Evolutionary conservation across 1,140 invertebrate species (phyloP), one percentile per base, ranked within the genome.

Genomic region (Drosophila pruinosa): DNA sequence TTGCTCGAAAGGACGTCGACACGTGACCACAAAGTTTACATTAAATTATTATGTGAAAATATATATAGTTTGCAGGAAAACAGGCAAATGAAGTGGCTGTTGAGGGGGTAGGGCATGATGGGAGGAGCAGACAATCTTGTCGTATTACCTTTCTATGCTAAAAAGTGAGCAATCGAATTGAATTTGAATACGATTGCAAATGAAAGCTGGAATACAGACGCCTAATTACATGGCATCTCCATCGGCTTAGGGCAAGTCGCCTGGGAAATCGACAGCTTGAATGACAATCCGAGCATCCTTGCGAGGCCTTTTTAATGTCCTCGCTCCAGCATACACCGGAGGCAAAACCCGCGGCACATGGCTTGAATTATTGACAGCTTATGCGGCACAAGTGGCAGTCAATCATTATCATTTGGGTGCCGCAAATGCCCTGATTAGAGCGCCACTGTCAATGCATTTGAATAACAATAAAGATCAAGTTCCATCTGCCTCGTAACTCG

Each of bases 381-480:
- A 75, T 56, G 65, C 24, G 43, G 26, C 57, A 38, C 54, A 70
- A 57, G 45, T 64, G 71, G 41, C 77, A 86, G 82, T 86, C 81
- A 86, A 88, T 86, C 81, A 86, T 86, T 86, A 88, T 81, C 69
- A 63, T 72, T 71, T 52, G 52, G 50, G 61, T 34, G 48, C 57
- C 36, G 47, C 19, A 48, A 64, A 65, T 59, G 31, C 48, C 59
- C 75, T 63, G 50, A 64, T 57, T 43, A 69, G 19, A 28, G 24
- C 43, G 58, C 56, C 58, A 41, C 76, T 74, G 68, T 70, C 74
- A 74, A 76, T 34, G 64, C 72, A 88, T 88, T 88, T 88, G 78
- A 88, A 88, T 88, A 88, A 88, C 83, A 88, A 88, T 89, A 88
- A 88, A 88, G 82, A 89, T 88, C 75, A 75, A 75, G 71, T 59